Evolutionary conservation across 2,797 vertebrate genomes (phyloP).

Genomic region (Parauchenoglanis ngamensis): DNA sequence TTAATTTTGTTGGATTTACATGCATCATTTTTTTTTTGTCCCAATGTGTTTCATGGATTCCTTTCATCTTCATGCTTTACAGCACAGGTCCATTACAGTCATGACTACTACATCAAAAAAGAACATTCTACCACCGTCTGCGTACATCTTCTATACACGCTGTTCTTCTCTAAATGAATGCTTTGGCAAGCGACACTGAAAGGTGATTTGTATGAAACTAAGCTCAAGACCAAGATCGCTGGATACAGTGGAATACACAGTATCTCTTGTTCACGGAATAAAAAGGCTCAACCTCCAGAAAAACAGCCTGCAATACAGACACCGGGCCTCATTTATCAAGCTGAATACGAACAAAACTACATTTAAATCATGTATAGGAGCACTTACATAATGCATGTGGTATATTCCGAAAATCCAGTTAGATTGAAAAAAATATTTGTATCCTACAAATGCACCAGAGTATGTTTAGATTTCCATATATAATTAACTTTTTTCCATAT

Average conservation of each 20-base stretch:
- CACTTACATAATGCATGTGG: not conserved
- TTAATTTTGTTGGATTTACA: slow-evolving; percentile 53
- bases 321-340: slow-evolving; percentile 24
- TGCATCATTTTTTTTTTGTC: slow-evolving; percentile 41
- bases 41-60: slow-evolving; percentile 11
- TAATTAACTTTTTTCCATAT: no score
- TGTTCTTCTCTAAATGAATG: slow-evolving; percentile 23
- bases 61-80: slow-evolving; percentile 43
- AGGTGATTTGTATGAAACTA: not conserved
- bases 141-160: slow-evolving; percentile 38
- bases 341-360: not conserved
- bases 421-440: not conserved
- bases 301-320: slow-evolving; percentile 1
- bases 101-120: slow-evolving; percentile 25
- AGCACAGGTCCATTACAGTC: slow-evolving; percentile 29
- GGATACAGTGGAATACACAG: slow-evolving; percentile 33
- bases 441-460: slow-evolving; percentile 1
- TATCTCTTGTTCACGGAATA: slow-evolving; percentile 30
- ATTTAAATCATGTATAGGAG: not conserved
- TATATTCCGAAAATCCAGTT: not conserved
- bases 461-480: not conserved
- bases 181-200: not conserved
- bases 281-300: slow-evolving; percentile 29
- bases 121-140: slow-evolving; percentile 9
- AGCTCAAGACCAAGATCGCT: slow-evolving; percentile 19